phyloP scores from a whole-genome alignment of 2,113 vertebrate genomes.

The Pomatorhinus ruficollis region DNA sequence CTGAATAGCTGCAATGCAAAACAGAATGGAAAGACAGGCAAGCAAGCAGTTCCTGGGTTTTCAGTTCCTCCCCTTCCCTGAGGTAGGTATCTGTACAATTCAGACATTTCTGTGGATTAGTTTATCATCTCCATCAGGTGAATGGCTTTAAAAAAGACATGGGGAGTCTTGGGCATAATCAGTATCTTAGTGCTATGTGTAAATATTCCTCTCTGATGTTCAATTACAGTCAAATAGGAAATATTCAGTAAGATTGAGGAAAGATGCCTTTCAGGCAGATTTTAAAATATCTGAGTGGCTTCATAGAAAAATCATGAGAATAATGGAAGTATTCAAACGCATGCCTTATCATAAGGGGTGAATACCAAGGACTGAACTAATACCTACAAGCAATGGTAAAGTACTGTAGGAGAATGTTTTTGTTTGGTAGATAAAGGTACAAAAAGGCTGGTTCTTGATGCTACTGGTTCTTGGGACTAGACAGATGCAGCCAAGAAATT shows the following conservation, averaged over 20 bases:
- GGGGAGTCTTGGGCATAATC: background rate
- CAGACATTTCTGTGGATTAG: background rate
- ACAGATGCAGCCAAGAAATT: background rate
- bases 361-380: background rate
- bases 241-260: background rate
- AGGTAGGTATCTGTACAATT: background rate
- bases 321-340: background rate
- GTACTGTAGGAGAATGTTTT: background rate
- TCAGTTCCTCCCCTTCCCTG: background rate
- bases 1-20: background rate
- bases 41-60: background rate
- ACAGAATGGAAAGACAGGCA: background rate
- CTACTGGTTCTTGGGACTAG: background rate
- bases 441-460: background rate
- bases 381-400: background rate
- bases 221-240: background rate
- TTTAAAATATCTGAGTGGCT: background rate
- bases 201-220: background rate
- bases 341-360: background rate
- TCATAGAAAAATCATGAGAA: background rate
- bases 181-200: background rate
- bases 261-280: background rate
- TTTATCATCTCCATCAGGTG: background rate
- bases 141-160: background rate
- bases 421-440: background rate